Percentiles rank a stretch among this genome's conserved stretches.
phyloP scores from a whole-genome alignment of 1,140 invertebrate genomes.

The Chlorops oryzae region DNA sequence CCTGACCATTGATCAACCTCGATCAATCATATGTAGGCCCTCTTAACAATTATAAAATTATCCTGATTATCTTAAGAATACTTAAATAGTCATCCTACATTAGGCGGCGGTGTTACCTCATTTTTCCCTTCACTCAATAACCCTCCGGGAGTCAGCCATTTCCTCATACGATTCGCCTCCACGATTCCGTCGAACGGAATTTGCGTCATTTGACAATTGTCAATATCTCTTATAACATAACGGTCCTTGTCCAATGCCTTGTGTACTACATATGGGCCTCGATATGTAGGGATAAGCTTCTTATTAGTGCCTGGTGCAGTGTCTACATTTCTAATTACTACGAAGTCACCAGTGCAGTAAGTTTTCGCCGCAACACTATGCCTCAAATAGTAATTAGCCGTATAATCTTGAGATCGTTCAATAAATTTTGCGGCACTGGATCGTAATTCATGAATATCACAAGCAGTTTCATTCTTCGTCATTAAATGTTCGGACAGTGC shows the following conservation, averaged over 20 bases:
- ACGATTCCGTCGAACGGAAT: constrained; percentile 21
- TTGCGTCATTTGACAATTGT: constrained; percentile 20
- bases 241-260: constrained; percentile 3
- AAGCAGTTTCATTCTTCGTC: no score
- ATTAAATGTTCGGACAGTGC: constrained; percentile 1
- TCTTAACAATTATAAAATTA: no score
- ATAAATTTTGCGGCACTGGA: not conserved
- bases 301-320: constrained; percentile 12
- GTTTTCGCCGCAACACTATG: constrained; percentile 12
- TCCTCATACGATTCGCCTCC: not conserved
- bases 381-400: constrained; percentile 2
- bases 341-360: constrained; percentile 21
- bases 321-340: constrained; percentile 12
- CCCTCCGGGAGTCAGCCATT: no score
- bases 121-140: no score
- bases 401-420: constrained; percentile 9
- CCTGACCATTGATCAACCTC: no score
- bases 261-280: constrained; percentile 13
- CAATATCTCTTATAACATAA: constrained; percentile 20
- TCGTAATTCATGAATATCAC: not conserved
- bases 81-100: no score
- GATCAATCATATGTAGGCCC: no score
- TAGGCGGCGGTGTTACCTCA: no score
- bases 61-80: no score
- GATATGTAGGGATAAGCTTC: constrained; percentile 21